Base-by-base conservation (phyloP, 2,888 invertebrate species). In the Napeogenes inachia region DNA sequence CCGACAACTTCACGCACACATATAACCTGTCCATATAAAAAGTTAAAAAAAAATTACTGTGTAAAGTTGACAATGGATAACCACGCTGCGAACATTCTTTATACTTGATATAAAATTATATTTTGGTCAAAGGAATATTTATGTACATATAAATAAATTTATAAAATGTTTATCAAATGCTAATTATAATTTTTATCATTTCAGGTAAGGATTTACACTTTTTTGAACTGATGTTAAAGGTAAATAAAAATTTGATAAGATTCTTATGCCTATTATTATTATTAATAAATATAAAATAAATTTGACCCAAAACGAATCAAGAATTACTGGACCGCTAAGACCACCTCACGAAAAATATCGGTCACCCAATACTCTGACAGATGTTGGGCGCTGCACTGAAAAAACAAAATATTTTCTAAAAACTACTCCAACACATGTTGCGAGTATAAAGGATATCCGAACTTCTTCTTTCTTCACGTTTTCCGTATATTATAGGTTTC, bases 301-400 rank as follows among this genome's bases (percentile, higher is more conserved):
- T 42, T 45, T 32, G 8, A 35, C 56, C 35, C 32, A 38, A 30
- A 56, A 76, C 79, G 67, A 72, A 75, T 71, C 79, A 80, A 82
- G 55, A 71, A n/a, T 8, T 12, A 13, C 61, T 33, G 8, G 57
- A 61, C 71, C 53, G 21, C 30, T 61, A 57, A 53, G 64, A 53
- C 65, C 54, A 64, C 54, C 61, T 61, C 74, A 50, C 50, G 73
- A 77, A 80, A 80, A 79, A 80, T 78, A 70, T 75, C 76, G 81
- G 86, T 87, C 85, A 88, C 79, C 82, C 80, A 80, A 88, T 85
- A 88, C 79, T 83, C 77, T 78, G 71, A 76, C 88, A 88, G 87
- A 88, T 88, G 88, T 81, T 79, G 74, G 65, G 74, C 74, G 71
- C 70, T 66, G 68, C 72, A 75, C 73, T 76, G 73, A 75, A 79